Evolutionary conservation across 2,113 vertebrate species (phyloP).

Genomic region (Rhinichthys klamathensis): DNA sequence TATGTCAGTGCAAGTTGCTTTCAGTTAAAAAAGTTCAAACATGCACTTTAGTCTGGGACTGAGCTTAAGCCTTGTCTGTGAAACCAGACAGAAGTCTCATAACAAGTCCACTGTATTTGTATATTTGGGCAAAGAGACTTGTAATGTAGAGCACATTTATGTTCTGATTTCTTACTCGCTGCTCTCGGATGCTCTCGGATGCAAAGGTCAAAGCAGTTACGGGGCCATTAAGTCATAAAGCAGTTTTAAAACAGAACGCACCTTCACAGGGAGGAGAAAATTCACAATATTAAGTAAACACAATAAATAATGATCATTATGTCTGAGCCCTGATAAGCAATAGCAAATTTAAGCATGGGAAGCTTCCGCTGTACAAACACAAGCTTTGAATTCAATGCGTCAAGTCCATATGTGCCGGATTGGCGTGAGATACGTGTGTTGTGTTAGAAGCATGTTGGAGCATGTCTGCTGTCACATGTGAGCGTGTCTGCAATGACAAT

Average conservation of each 20-base stretch:
- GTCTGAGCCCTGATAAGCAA: background rate
- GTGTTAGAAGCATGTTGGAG: background rate
- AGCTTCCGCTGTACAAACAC: background rate
- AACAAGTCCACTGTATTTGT: background rate
- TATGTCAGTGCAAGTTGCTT: too few relatives aligned
- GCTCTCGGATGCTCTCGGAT: background rate
- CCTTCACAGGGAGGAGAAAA: background rate
- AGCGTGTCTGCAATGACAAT: background rate
- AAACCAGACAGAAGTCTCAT: too few relatives aligned
- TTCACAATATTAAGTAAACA: conserved; percentile 24
- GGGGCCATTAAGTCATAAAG: conserved; percentile 5
- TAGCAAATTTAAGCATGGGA: background rate
- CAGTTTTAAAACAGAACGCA: background rate
- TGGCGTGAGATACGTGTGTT: background rate
- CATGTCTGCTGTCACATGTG: background rate
- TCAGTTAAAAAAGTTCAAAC: too few relatives aligned
- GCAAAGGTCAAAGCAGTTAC: conserved; percentile 17
- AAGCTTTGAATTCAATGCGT: background rate
- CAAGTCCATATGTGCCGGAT: background rate
- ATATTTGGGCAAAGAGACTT: background rate
- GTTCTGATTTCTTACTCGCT: conserved; percentile 26
- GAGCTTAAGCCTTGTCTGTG: too few relatives aligned
- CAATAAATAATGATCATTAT: background rate
- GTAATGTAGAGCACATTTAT: background rate
- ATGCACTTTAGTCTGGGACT: too few relatives aligned